A percentile compares a stretch with the other conserved stretches of the same genome.
Evolutionary conservation across 2,888 invertebrate species (phyloP).

Genomic region (Drosophila maculinotata): DNA sequence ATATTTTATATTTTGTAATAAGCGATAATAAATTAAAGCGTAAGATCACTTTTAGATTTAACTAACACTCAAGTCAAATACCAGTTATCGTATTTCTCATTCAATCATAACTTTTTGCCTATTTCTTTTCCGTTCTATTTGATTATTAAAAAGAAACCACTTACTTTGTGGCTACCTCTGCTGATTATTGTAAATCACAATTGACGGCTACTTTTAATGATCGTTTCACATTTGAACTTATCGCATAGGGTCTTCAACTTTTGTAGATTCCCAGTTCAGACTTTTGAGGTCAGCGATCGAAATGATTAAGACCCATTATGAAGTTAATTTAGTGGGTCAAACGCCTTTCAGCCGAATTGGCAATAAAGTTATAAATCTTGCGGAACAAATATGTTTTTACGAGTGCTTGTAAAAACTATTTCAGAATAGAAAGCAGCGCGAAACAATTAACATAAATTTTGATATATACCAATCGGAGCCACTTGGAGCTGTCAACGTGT

Average conservation of each 20-base stretch:
- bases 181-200: neutral
- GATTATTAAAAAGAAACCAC: neutral
- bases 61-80: neutral
- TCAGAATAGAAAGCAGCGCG: conserved; percentile 61
- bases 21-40: too few relatives aligned
- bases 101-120: neutral
- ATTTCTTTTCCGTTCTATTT: neutral
- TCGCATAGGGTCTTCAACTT: neutral
- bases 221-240: conserved; percentile 16
- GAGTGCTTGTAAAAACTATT: conserved; percentile 24
- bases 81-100: neutral
- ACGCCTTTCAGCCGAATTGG: conserved; percentile 34
- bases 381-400: conserved; percentile 21
- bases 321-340: conserved; percentile 36
- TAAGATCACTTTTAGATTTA: too few relatives aligned
- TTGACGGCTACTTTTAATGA: conserved; percentile 16
- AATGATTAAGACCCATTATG: conserved; percentile 19
- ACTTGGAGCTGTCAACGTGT: conserved; percentile 51
- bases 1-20: too few relatives aligned
- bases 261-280: neutral
- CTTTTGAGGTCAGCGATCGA: conserved; percentile 21
- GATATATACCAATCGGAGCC: conserved; percentile 36
- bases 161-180: conserved; percentile 7
- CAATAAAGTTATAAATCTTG: conserved; percentile 59
- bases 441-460: conserved; percentile 68